Evolutionary conservation across 1,140 invertebrate species (phyloP), one percentile per base, ranked within the genome.

Genomic region (Vanessa tameamea): DNA sequence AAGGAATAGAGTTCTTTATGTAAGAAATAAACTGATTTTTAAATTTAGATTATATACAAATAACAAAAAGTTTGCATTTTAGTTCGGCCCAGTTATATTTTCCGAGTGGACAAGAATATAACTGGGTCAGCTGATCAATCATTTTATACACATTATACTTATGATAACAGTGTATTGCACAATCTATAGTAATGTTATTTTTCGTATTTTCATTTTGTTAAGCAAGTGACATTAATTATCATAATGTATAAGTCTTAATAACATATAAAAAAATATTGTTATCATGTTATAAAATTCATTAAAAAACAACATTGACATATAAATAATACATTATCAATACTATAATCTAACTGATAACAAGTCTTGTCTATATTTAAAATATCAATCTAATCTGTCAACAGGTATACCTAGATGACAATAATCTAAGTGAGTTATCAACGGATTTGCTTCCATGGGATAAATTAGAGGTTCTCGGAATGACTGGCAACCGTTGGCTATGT

Each of bases 401-500:
- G 94, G 82, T 94, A 20, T 93, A 94, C 74, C 70, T 94, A 20
- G 91, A 94, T 66, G 86, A 94, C 50, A 94, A 94, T 77, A 90
- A 93, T 5, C 77, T 94, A 31, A 93, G 81, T 77, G 91, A 93
- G 47, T 79, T 95, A 16, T 87, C 92, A 48, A 82, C 85, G 63
- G 90, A 93, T 66, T 73, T 93, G 50, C 83, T 91, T 79, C 88
- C 86, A 72, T 93, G 93, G 93, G 85, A 82, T 55, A 84, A 86
- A 72, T 75, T 94, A 23, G 87, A 93, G 9, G 86, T 84, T 9
- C 72, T 95, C 26, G 91, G 93, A 72, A 91, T 95, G 77, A 87
- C 88, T 12, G 91, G 93, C 6, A 95, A 95, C 89, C 93, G 91
- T 61, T 94, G 95, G 92, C 85, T 93, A 50, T 95, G 95, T 80